These are phyloP conservation scores for Astyanax mexicanus DNA, from an alignment of 2,797 vertebrate genomes.

Conservation along the genomic window DNA sequence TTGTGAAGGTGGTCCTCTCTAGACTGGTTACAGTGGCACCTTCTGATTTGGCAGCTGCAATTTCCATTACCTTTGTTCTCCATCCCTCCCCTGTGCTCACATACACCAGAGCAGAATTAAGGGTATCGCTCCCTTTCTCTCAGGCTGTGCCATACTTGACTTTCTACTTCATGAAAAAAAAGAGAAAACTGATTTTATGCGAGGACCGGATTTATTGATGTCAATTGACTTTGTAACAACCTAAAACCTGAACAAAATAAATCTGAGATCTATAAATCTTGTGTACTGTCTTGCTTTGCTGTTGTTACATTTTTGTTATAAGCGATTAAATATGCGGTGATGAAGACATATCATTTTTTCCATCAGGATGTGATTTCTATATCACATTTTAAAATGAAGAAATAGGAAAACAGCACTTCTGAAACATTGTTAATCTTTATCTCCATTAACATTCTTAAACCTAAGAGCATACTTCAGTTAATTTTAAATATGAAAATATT, in stretches of 20 bases:
- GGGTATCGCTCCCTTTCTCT: slow-evolving; percentile 25
- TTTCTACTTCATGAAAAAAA: slow-evolving; percentile 45
- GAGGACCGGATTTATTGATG: slow-evolving; percentile 55
- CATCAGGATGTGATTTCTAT: background rate
- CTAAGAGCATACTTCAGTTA: too few relatives aligned
- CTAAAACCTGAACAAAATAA: slow-evolving; percentile 69
- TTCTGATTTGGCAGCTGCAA: slow-evolving; percentile 44
- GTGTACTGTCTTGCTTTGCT: slow-evolving; percentile 13
- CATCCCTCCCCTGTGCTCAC: slow-evolving; percentile 35
- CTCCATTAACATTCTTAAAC: too few relatives aligned
- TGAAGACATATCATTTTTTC: background rate
- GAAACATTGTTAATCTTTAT: too few relatives aligned
- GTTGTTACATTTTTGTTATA: background rate
- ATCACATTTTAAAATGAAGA: background rate
- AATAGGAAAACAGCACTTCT: background rate
- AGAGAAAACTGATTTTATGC: slow-evolving; percentile 63
- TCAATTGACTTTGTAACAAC: slow-evolving; percentile 54
- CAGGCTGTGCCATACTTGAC: slow-evolving; percentile 32
- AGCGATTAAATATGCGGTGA: background rate
- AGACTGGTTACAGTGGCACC: slow-evolving; percentile 13
- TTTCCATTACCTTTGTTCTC: slow-evolving; percentile 27
- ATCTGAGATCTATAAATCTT: slow-evolving; percentile 64
- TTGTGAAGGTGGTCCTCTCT: slow-evolving; percentile 17
- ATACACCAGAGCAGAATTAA: slow-evolving; percentile 39
- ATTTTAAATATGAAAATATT: too few relatives aligned